Base-by-base conservation (phyloP, 2,888 invertebrate genomes). In the Xestoiulus laeticollis region DNA sequence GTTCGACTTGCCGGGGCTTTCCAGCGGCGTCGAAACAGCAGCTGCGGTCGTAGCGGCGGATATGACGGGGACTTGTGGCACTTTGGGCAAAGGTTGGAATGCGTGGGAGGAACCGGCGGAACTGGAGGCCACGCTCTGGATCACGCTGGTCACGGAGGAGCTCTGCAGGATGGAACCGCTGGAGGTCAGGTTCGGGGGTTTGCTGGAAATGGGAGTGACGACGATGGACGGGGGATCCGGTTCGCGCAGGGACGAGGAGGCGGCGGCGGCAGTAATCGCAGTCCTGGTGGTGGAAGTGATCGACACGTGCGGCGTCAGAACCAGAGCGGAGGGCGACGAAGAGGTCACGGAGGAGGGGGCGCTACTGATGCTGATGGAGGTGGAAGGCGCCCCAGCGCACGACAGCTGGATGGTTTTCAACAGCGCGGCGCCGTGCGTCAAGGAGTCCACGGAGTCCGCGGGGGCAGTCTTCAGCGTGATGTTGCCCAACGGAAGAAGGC, bases 401-500 rank as follows among this genome's bases (percentile, higher is more conserved):
- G 59, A 59, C n/a, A 59, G n/a, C 59, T 59, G 59, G 59, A 59
- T 59, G 59, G 59, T 59, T 16, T 33, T 85, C 44, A 85, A 8
- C 8, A 85, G 38, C 5, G 85, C 32, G 0, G 83, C 83, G 14
- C 83, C 30, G n/a, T 85, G 85, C n/a, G 84, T 26, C 33, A 44
- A 16, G 43, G 85, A 26, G 14, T 85, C 85, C 85, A 85, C 5
- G 26, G n/a, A 19, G 14, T 83, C 38, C 5, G 33, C 19, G 14
- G 33, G 30, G 1, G 38, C 68, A 26, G 38, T 87, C 32, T 78
- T 78, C 82, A 78, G 16, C 8, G 30, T 78, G 19, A 78, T 38
- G 32, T 38, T 87, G 78, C 68, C 87, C 78, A 78, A 38, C 19
- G 44, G 44, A 10, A 44, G 87, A n/a, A 83, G 84, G 44, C 44